phyloP scores from a whole-genome alignment of 2,797 vertebrate genomes.

The Mycteria americana region DNA sequence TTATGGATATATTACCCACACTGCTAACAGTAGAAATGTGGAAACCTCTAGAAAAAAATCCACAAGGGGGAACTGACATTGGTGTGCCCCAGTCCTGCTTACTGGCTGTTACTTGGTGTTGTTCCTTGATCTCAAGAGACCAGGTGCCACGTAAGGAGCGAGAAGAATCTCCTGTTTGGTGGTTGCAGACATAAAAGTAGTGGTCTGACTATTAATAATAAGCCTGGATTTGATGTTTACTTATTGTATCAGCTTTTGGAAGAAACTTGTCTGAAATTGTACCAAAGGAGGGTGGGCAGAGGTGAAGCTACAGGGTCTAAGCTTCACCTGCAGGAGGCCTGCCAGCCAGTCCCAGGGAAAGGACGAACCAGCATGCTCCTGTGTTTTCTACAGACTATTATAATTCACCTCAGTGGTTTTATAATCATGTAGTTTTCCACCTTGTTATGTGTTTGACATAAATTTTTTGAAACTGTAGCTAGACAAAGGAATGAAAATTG shows the following conservation, averaged over 20 bases:
- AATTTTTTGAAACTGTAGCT: background rate
- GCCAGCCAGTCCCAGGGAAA: background rate
- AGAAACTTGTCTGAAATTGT: background rate
- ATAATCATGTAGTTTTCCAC: background rate
- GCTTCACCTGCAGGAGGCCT: background rate
- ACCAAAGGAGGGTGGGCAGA: background rate
- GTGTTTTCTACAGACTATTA: background rate
- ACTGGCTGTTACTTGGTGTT: background rate
- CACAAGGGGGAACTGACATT: accelerated
- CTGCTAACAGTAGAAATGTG: background rate
- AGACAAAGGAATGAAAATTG: background rate
- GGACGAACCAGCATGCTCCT: background rate
- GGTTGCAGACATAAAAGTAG: background rate
- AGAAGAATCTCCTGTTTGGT: background rate
- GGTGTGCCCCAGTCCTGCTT: background rate
- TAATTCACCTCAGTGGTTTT: background rate
- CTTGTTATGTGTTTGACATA: background rate
- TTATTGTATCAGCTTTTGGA: background rate
- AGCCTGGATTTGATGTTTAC: background rate
- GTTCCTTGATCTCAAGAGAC: background rate
- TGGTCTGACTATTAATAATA: background rate
- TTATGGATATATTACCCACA: background rate
- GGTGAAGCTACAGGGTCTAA: background rate
- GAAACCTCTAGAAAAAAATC: background rate
- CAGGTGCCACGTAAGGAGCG: background rate